These are phyloP conservation scores for Himalopsyche japonica DNA, from an alignment of 2,888 invertebrate genomes.

Conservation along the genomic window DNA sequence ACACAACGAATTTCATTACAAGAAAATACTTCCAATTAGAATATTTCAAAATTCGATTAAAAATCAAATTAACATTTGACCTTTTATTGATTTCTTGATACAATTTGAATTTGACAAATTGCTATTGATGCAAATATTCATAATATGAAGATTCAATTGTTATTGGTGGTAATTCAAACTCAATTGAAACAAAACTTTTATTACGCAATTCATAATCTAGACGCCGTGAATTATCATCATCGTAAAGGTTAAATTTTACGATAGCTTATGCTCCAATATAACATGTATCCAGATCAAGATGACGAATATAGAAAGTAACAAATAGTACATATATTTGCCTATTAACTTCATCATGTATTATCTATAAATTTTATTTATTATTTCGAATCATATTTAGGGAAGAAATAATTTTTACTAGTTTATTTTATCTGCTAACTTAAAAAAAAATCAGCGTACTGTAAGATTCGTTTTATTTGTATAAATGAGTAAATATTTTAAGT, in stretches of 20 bases:
- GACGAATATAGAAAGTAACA: not conserved
- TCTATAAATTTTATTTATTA: too few relatives aligned
- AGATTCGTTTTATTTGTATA: too few relatives aligned
- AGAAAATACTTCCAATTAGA: too few relatives aligned
- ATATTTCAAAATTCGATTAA: too few relatives aligned
- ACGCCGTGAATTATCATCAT: conserved; percentile 34
- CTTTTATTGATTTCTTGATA: not conserved
- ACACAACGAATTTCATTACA: too few relatives aligned
- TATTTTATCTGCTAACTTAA: too few relatives aligned
- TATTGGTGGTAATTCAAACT: not conserved
- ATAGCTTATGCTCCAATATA: conserved; percentile 15
- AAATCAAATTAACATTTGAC: not conserved
- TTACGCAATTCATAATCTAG: conserved; percentile 19
- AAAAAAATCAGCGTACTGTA: too few relatives aligned
- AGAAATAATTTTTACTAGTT: too few relatives aligned
- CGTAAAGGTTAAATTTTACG: conserved; percentile 24
- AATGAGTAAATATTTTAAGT: too few relatives aligned
- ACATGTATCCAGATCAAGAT: conserved; percentile 9
- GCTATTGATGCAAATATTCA: not conserved
- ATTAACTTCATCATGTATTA: not conserved
- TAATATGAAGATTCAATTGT: not conserved
- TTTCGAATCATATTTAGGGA: too few relatives aligned
- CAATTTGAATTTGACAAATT: not conserved
- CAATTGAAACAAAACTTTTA: not conserved
- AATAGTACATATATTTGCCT: not conserved